These are phyloP conservation scores for Trachelus stipa DNA, from an alignment of 2,888 invertebrate genomes.

Conservation along the genomic window DNA sequence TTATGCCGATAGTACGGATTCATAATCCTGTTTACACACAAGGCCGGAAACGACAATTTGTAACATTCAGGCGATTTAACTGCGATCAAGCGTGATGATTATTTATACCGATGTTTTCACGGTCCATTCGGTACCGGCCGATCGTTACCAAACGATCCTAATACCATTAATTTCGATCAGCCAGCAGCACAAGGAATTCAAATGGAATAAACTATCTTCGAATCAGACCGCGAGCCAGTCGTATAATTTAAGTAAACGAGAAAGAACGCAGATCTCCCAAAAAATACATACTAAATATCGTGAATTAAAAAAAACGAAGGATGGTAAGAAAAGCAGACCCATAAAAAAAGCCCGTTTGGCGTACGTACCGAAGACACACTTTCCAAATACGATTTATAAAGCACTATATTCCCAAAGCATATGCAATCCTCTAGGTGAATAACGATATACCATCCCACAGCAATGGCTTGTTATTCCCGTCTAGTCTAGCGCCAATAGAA, in stretches of 20 bases:
- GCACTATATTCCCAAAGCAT: background rate
- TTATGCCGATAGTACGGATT: background rate
- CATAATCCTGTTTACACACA: background rate
- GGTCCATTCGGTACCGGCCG: background rate
- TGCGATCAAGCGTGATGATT: background rate
- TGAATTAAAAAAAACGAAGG: background rate
- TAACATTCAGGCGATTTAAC: background rate
- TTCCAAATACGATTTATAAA: background rate
- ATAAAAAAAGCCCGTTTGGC: background rate
- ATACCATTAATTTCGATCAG: background rate
- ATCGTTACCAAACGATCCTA: background rate
- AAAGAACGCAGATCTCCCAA: background rate
- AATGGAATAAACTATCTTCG: background rate
- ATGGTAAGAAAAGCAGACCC: background rate
- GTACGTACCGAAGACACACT: background rate
- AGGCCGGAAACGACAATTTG: background rate
- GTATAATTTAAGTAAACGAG: background rate
- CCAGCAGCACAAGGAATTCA: background rate
- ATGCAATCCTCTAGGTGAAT: background rate
- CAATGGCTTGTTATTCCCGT: background rate
- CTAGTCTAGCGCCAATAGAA: background rate
- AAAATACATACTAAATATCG: background rate
- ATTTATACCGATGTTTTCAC: background rate
- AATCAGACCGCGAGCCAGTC: background rate
- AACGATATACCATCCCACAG: background rate